Evolutionary conservation across 2,888 invertebrate species (phyloP), one percentile per base, ranked within the genome.

Genomic region (Tetropium fuscum): DNA sequence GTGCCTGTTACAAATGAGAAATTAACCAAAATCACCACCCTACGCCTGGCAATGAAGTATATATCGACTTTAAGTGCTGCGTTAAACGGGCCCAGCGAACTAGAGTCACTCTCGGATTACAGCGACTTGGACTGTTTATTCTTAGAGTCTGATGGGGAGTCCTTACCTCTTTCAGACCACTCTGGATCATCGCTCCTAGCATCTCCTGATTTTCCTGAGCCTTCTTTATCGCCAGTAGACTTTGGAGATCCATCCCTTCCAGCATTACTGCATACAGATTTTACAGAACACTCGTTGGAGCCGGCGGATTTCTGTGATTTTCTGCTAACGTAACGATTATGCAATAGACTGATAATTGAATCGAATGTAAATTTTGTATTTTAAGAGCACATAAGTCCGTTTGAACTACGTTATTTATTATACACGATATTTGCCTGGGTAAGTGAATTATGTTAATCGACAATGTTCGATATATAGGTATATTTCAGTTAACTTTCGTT

Each of bases 11-110:
- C 91, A 32, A 89, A 89, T 78, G 93, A 93, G 78, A 93, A 93
- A 80, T 83, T 94, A 64, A 95, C 95, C 43, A 95, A 95, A 83
- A 95, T 95, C 71, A 94, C 95, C 2, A 95, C 95, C 0, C 82
- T 95, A 41, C 84, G 93, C 25, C 83, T 95, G 61, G 95, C 95
- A 16, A 93, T 95, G 91, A 89, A 91, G 75, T 95, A 95, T 78
- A 95, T 95, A 66, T 83, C 89, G 7, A 88, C 92, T 8, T 82
- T 95, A 47, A 88, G 88, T n/a, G 84, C 88, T 0, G 64, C 63
- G 2, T 40, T 51, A 15, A 51, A 40, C 13, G 51, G 51, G 10
- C 18, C 51, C 47, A 6, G n/a, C 70, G 32, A 69, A 63, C 20
- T 51, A 49, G 40, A 63, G 45, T 36, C 72, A 1, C 32, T 75